These are phyloP conservation scores for Henricia sp. DNA, from an alignment of 53 echinoderm and acorn worm genomes.

Conservation along the genomic window DNA sequence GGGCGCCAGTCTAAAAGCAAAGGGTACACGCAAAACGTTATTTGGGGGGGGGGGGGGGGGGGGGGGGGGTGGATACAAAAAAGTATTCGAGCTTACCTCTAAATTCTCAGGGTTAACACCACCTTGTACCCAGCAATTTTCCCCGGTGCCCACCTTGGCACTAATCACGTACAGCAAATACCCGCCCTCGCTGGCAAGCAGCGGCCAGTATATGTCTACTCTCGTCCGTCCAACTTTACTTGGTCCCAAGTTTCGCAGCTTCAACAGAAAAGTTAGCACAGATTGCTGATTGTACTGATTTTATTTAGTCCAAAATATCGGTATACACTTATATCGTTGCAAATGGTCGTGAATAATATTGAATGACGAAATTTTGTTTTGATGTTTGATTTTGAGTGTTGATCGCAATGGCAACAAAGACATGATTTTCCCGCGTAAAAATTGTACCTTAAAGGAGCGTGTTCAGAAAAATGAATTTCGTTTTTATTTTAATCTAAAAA, in stretches of 20 bases:
- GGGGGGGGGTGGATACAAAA: too few species aligned
- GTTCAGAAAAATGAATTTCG: too few species aligned
- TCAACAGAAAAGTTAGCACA: neutral
- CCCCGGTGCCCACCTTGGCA: slow-evolving; percentile 28
- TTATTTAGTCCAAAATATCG: neutral
- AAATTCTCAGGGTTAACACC: slow-evolving; percentile 52
- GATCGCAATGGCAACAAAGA: too few species aligned
- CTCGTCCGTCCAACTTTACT: slow-evolving; percentile 40
- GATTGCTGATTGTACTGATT: neutral
- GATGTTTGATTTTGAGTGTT: too few species aligned
- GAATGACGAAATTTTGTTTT: too few species aligned
- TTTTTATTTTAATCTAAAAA: too few species aligned
- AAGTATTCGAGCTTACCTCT: slow-evolving; percentile 16
- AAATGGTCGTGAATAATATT: neutral
- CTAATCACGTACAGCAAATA: slow-evolving; percentile 58
- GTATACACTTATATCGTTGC: neutral
- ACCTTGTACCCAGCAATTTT: slow-evolving; percentile 30
- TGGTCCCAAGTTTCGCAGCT: slow-evolving; percentile 63
- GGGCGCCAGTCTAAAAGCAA: too few species aligned
- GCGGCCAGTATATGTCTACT: slow-evolving; percentile 56
- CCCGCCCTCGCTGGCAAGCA: slow-evolving; percentile 17
- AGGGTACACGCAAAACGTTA: too few species aligned
- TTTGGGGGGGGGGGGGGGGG: too few species aligned
- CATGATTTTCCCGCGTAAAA: too few species aligned
- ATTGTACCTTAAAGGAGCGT: too few species aligned